phyloP scores from a whole-genome alignment of 2,888 invertebrate species.

The Byasa hedistus region DNA sequence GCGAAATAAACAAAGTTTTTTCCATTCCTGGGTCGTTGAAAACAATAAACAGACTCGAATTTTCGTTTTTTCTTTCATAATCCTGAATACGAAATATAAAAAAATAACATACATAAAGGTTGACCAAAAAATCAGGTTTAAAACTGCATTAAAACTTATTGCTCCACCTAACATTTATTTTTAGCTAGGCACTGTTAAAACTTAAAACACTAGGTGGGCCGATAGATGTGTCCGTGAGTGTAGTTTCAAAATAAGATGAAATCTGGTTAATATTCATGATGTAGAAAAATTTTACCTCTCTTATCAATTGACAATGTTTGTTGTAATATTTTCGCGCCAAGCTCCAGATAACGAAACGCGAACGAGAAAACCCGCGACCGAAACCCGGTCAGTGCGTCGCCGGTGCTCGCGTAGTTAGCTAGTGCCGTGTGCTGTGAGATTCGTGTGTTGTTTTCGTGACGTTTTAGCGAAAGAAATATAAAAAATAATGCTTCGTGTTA shows the following conservation, averaged over 20 bases:
- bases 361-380: constrained; percentile 20
- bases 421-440: constrained; percentile 7
- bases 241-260: neutral
- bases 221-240: too few species aligned
- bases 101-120: too few species aligned
- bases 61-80: too few species aligned
- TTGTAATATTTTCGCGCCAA: constrained; percentile 29
- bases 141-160: too few species aligned
- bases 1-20: too few species aligned
- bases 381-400: constrained; percentile 25
- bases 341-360: constrained; percentile 26
- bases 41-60: too few species aligned
- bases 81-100: too few species aligned
- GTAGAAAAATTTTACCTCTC: constrained; percentile 10
- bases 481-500: neutral
- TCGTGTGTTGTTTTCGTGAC: constrained; percentile 15
- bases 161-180: too few species aligned
- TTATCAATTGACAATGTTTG: constrained; percentile 28
- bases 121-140: too few species aligned
- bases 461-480: neutral
- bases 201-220: too few species aligned
- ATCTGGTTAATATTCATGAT: neutral
- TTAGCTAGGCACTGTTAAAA: too few species aligned
- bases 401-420: constrained; percentile 9
- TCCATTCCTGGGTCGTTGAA: too few species aligned